A percentile compares a stretch with the other conserved stretches of the same genome.
Evolutionary conservation across 2,113 vertebrate genomes (phyloP).

Genomic region (Upupa epops): DNA sequence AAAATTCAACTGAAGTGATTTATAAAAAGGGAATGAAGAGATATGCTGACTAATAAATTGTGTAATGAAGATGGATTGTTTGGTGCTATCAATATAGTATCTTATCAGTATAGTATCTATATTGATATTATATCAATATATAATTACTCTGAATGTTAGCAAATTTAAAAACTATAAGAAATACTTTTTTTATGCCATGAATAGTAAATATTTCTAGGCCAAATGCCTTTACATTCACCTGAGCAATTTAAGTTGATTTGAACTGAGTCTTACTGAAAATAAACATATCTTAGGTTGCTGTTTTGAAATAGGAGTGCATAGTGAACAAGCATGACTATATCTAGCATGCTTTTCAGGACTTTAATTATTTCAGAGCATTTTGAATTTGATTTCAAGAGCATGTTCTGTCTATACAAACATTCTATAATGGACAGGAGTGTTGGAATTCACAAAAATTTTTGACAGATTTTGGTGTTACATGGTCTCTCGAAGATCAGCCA

Average conservation of each 20-base stretch:
- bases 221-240: neutral
- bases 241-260: neutral
- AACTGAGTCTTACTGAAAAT: neutral
- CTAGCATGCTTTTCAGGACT: neutral
- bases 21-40: neutral
- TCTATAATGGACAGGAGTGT: neutral
- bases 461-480: neutral
- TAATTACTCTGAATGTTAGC: slow-evolving; percentile 30
- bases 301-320: neutral
- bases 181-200: slow-evolving; percentile 39
- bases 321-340: neutral
- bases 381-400: neutral
- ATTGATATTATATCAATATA: too few species aligned
- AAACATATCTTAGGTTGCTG: neutral
- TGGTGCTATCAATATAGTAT: slow-evolving; percentile 34
- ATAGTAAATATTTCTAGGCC: neutral
- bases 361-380: neutral
- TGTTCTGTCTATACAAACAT: neutral
- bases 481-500: neutral
- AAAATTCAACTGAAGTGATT: slow-evolving; percentile 15
- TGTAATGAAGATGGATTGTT: slow-evolving; percentile 61
- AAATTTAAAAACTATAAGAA: slow-evolving; percentile 49
- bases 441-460: neutral
- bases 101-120: too few species aligned
- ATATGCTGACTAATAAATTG: slow-evolving; percentile 15